phyloP scores from a whole-genome alignment of 92 coral and sea anemone species.

The Paramuricea clavata region DNA sequence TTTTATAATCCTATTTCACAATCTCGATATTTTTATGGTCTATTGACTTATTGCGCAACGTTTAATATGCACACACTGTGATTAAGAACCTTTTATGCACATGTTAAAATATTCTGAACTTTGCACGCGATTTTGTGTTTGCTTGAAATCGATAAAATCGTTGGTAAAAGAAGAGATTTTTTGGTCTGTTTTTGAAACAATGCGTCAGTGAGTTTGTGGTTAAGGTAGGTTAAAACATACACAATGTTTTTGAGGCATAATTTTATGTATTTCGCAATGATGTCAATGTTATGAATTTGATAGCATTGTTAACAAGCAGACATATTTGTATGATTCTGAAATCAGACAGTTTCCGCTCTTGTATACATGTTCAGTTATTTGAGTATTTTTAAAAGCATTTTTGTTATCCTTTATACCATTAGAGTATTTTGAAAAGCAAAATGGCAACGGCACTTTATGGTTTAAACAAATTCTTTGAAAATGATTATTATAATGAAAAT shows the following conservation, averaged over 20 bases:
- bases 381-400: too few species aligned
- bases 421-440: not conserved
- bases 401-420: too few species aligned
- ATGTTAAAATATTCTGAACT: not conserved
- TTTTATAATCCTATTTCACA: too few species aligned
- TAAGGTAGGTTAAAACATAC: not conserved
- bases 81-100: slow-evolving; percentile 11
- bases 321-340: not conserved
- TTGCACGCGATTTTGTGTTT: not conserved
- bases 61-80: not conserved
- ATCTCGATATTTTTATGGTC: not conserved
- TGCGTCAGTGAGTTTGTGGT: not conserved
- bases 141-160: not conserved
- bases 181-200: not conserved
- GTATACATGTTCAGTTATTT: not conserved
- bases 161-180: not conserved
- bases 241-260: not conserved
- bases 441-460: not conserved
- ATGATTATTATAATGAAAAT: not conserved
- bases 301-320: not conserved
- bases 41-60: not conserved
- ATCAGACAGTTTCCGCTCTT: not conserved
- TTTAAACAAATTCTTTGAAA: not conserved
- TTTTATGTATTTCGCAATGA: slow-evolving; percentile 5
- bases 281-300: not conserved